Base-by-base conservation (phyloP, 2,113 vertebrate genomes). In the Theropithecus gelada region DNA sequence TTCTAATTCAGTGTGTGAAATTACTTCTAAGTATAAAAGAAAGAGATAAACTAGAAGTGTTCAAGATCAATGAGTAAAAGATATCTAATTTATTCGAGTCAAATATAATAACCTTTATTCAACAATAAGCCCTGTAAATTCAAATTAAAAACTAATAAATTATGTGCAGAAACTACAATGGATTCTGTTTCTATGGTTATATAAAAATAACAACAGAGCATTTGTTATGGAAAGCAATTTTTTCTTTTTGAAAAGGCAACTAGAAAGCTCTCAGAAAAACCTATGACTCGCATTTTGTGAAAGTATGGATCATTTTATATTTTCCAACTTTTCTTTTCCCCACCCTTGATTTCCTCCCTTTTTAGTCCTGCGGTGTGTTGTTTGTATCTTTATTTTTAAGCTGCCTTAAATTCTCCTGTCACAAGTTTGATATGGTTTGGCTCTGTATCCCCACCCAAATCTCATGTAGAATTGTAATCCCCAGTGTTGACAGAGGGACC, bases 31-130 rank as follows among this genome's bases (percentile, higher is more conserved):
- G 32, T 20, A 68, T 18, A 92, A 70, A 8, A 40, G n/a, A 86
- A 83, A 92, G n/a, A 2, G 45, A 92, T 88, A 30, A 82, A 11
- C 22, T 79, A 50, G n/a, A 83, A 48, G 10, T 64, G 52, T 43
- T 86, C 87, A 40, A 87, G 27, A 82, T 45, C 9, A 90, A 14
- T 90, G 59, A 90, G 10, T 76, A 57, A 97, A 95, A 88, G 12
- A 52, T 30, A 82, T 38, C 7, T 38, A 73, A 87, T 79, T 70
- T 50, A 84, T 35, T 90, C 5, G 10, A 82, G n/a, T 79, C 35
- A 59, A 82, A 59, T 35, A 59, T 72, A 38, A n/a, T 40, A 82
- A 38, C n/a, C 0, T 83, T 78, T 79, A 92, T 27, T 61, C 87
- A 95, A 93, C 50, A 64, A 50, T 45, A 95, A 61, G 45, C 2